Evolutionary conservation across 2,797 vertebrate genomes (phyloP).

Genomic region (Sylvia borin): DNA sequence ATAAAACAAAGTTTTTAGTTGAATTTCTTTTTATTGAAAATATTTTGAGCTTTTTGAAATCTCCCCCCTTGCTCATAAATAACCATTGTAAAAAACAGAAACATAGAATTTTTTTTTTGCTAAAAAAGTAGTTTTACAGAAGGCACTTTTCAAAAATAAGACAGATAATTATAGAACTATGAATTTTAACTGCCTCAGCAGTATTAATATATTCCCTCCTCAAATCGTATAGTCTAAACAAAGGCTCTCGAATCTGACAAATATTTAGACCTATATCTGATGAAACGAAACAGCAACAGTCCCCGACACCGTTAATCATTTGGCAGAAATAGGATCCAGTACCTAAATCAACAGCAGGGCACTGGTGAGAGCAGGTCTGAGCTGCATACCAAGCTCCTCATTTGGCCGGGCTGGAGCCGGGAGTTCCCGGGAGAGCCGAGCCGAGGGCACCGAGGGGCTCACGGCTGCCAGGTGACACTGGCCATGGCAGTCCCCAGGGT

Average conservation of each 20-base stretch:
- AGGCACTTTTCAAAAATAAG: not conserved
- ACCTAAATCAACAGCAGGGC: not conserved
- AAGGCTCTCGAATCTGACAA: not conserved
- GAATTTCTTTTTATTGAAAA: not conserved
- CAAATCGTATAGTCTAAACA: not conserved
- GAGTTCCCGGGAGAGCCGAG: not conserved
- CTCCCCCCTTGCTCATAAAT: not conserved
- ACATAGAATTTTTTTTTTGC: not conserved
- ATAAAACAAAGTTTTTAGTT: not conserved
- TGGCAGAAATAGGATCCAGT: conserved; percentile 6
- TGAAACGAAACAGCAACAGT: not conserved
- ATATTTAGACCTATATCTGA: not conserved
- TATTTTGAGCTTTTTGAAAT: not conserved
- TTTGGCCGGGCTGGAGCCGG: not conserved
- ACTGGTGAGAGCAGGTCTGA: not conserved
- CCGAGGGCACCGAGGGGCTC: not conserved
- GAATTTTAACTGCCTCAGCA: not conserved
- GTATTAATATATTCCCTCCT: not conserved
- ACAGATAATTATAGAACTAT: not conserved
- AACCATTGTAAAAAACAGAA: not conserved
- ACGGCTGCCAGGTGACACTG: not conserved
- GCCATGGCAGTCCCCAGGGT: not conserved
- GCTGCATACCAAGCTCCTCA: conserved; percentile 27
- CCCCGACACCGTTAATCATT: not conserved
- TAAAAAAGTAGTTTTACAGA: not conserved